Evolutionary conservation across 2,113 vertebrate species (phyloP).

Genomic region (Stercorarius parasiticus): DNA sequence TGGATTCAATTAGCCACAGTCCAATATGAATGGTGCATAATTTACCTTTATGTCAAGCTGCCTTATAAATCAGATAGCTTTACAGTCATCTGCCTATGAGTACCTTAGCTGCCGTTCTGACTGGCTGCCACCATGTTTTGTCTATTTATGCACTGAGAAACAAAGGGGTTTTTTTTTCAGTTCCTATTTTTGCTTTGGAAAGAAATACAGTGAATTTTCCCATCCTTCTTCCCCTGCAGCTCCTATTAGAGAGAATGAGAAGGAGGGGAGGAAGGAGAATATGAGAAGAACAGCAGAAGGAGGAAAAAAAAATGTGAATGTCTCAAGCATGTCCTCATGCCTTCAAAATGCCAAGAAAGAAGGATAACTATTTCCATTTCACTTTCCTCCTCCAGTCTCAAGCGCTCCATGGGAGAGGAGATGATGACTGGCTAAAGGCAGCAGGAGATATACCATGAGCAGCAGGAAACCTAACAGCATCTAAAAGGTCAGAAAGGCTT

Average conservation of each 20-base stretch:
- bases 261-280: neutral
- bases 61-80: neutral
- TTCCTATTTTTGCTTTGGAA: neutral
- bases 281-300: neutral
- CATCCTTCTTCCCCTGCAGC: neutral
- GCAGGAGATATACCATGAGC: neutral
- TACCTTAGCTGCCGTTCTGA: neutral
- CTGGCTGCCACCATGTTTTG: neutral
- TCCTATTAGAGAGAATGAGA: neutral
- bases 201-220: neutral
- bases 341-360: neutral
- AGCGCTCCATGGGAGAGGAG: neutral
- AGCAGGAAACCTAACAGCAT: neutral
- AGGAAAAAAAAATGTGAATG: neutral
- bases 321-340: neutral
- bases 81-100: neutral
- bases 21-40: neutral
- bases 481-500: neutral
- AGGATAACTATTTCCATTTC: constrained; percentile 5
- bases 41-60: neutral
- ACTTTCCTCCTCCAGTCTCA: neutral
- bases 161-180: neutral
- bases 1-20: neutral
- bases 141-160: neutral
- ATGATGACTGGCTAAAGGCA: neutral